Evolutionary conservation across 92 coral and sea anemone species (phyloP).

Genomic region (Isaurus tuberculatus): DNA sequence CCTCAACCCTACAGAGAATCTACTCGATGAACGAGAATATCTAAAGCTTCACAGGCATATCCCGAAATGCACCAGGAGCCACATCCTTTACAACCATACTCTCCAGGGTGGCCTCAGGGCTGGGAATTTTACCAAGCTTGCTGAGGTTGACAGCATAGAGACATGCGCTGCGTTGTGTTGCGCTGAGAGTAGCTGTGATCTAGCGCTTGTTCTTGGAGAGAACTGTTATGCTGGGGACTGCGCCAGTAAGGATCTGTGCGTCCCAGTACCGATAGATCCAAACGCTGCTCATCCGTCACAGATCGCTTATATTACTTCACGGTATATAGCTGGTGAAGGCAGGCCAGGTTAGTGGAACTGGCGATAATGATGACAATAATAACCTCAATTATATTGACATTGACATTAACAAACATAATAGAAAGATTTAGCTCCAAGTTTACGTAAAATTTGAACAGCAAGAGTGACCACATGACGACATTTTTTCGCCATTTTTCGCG

Average conservation of each 20-base stretch:
- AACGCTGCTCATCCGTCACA: conserved; percentile 75
- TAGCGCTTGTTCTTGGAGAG: conserved; percentile 93
- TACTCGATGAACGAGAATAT: conserved; percentile 70
- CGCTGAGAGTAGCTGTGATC: conserved; percentile 92
- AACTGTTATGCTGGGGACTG: conserved; percentile 99
- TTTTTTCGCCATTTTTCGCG: too few species aligned
- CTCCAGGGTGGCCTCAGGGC: conserved; percentile 95
- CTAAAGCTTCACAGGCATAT: conserved; percentile 68
- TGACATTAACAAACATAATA: too few species aligned
- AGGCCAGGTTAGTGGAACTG: conserved; percentile 48
- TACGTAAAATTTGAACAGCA: too few species aligned
- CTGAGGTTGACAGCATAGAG: conserved; percentile 98
- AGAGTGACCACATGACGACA: too few species aligned
- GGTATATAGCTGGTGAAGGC: conserved; percentile 70
- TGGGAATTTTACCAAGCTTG: conserved; percentile 94
- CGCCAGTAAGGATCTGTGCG: conserved; percentile 89
- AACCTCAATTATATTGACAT: background rate
- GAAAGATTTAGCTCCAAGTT: too few species aligned
- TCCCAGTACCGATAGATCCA: conserved; percentile 78
- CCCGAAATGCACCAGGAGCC: conserved; percentile 96
- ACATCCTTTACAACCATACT: conserved; percentile 94
- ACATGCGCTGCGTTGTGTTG: conserved; percentile 99
- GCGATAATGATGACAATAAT: background rate
- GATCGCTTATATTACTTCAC: conserved; percentile 94
- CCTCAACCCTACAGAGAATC: conserved; percentile 59